Base-by-base conservation (phyloP, 1,140 invertebrate genomes). In the Aphelenchoides avenae region DNA sequence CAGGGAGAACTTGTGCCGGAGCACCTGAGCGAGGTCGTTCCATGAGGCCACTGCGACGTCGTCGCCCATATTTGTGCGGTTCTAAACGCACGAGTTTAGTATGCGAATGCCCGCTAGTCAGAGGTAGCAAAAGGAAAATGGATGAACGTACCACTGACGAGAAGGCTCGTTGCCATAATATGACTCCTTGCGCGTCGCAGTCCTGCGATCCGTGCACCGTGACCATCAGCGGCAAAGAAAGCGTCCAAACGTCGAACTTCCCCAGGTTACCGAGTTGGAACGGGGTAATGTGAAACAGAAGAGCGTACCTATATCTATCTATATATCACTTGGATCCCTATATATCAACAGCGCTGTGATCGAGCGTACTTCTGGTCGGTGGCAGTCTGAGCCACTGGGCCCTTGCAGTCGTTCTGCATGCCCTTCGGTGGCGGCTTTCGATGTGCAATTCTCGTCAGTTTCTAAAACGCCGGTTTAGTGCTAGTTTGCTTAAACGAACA, bases 231-330 rank as follows among this genome's bases (percentile, higher is more conserved):
- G 73, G 73, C 24, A 75, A 53, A 1, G 72, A 75, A 3, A 75
- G 55, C 15, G 73, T 75, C 73, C 73, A 75, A 5, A 75, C 71
- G 41, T 75, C 73, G 36, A 75, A 77, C 44, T 77, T 75, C 11
- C 73, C 73, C 52, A 75, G 47, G 61, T 77, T 76, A 5, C 74
- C 74, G 11, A 75, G 59, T 41, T 75, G 73, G 40, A 75, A 75
- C 7, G 74, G 71, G 11, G 68, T 77, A 44, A 75, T 75, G 55
- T 75, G 74, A 39, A 77, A 75, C 0, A 75, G 62, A 5, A 75
- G 56, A 22, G 73, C 73, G 44, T 75, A 75, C 52, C 77, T 75
- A n/a, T n/a, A n/a, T n/a, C n/a, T n/a, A n/a, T n/a, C n/a, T n/a
- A n/a, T n/a, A n/a, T n/a, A n/a, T n/a, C n/a, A n/a, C n/a, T n/a